A percentile compares a stretch with the other conserved stretches of the same genome.
Conservation (phyloP, 1,140 invertebrate species). For the Caenorhabditis tropicalis region DNA sequence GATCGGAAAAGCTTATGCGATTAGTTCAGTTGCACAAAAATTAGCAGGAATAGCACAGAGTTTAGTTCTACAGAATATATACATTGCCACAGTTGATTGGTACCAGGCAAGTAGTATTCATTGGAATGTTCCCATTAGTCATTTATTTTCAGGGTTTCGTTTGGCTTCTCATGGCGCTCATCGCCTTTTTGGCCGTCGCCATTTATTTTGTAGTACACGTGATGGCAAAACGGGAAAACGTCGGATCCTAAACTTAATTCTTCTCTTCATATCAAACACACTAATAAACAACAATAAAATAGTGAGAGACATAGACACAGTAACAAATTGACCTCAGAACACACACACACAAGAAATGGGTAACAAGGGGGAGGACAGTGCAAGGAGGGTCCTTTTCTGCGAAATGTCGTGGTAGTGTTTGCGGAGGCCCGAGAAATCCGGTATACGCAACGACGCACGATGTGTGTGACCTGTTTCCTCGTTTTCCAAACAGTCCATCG, state of each 20-base stretch:
- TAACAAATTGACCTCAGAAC: constrained; percentile 8
- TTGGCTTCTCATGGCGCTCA: constrained; percentile 57
- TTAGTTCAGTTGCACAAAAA: constrained; percentile 60
- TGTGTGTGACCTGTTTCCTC: constrained; percentile 22
- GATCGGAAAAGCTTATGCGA: constrained; percentile 60
- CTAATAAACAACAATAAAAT: not conserved
- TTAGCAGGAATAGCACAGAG: constrained; percentile 59
- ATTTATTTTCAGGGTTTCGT: constrained; percentile 55
- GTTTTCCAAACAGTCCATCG: constrained; percentile 1
- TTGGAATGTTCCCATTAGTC: not conserved
- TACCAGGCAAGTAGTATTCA: constrained; percentile 48
- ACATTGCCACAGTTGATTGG: constrained; percentile 61
- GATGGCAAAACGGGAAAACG: constrained; percentile 51
- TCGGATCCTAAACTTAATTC: constrained; percentile 47
- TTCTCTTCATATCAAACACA: not conserved
- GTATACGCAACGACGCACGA: not conserved
- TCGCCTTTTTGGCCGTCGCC: constrained; percentile 46
- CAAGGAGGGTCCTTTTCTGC: not conserved
- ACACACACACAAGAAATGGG: not conserved
- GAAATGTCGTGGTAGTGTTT: constrained; percentile 29
- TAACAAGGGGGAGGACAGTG: not conserved
- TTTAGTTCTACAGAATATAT: constrained; percentile 59
- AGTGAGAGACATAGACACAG: not conserved
- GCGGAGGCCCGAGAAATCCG: constrained; percentile 23
- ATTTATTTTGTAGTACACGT: constrained; percentile 55